Conservation (phyloP, 2,113 vertebrate genomes). For the Eubucco bourcierii region DNA sequence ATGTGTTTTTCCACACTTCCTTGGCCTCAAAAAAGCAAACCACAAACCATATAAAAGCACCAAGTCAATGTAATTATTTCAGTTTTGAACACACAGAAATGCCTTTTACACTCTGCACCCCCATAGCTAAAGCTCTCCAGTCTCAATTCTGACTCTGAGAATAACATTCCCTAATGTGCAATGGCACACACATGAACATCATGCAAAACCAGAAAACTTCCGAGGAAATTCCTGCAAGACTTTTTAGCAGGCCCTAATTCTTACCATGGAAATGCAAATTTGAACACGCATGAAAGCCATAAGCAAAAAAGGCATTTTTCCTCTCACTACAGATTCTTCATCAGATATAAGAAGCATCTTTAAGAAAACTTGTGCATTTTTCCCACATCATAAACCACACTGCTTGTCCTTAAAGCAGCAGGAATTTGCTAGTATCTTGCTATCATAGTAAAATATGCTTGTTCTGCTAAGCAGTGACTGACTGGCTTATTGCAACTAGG, state of each 20-base stretch:
- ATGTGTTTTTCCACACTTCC: conserved; percentile 49
- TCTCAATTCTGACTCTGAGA: background rate
- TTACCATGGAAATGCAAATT: background rate
- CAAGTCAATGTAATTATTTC: background rate
- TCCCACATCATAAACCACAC: background rate
- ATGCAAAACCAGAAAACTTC: background rate
- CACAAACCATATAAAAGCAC: background rate
- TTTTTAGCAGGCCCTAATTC: background rate
- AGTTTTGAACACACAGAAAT: background rate
- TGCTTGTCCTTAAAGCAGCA: background rate
- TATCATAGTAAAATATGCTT: background rate
- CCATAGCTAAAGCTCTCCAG: background rate
- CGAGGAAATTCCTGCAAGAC: background rate
- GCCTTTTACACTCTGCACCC: background rate
- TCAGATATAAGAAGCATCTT: background rate
- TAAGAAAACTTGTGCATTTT: background rate
- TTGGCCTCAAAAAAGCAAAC: background rate
- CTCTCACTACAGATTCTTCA: background rate
- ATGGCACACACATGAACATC: background rate
- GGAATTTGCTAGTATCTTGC: background rate
- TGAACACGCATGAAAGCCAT: background rate
- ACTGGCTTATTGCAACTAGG: background rate
- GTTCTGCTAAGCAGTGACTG: background rate
- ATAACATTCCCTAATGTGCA: background rate
- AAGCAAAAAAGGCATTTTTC: background rate